Conservation (phyloP, 2,888 invertebrate genomes). For the Incurvaria masculella region DNA sequence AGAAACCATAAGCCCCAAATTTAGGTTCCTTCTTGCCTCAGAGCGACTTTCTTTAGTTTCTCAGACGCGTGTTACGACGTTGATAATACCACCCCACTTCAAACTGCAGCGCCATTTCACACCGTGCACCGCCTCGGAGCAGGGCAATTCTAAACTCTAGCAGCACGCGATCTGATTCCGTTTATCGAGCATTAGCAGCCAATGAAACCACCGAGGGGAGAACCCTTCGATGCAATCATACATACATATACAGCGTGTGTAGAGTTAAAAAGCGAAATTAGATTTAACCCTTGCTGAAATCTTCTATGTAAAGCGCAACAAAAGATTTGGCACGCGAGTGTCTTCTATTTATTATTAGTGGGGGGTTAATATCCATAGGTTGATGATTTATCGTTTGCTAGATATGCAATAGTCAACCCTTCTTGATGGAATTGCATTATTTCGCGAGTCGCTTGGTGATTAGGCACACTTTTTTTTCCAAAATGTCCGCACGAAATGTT, state of each 20-base stretch:
- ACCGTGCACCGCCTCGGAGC: no score
- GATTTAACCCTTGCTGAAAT: not conserved
- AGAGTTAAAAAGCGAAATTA: not conserved
- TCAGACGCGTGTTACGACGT: not conserved
- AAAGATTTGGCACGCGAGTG: not conserved
- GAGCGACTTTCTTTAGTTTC: no score
- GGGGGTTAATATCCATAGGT: not conserved
- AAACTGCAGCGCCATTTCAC: not conserved
- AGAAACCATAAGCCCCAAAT: no score
- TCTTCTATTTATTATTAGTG: not conserved
- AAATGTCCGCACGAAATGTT: not conserved
- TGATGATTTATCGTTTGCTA: not conserved
- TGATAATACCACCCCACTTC: not conserved
- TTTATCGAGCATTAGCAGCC: constrained; percentile 26
- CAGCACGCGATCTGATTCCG: constrained; percentile 8
- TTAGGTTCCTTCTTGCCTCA: no score
- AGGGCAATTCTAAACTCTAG: not conserved
- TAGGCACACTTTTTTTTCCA: not conserved
- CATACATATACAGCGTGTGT: no score
- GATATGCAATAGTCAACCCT: not conserved
- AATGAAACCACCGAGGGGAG: constrained; percentile 21
- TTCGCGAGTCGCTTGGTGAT: not conserved
- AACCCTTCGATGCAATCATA: no score
- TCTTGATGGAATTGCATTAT: no score
- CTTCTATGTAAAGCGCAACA: not conserved